Evolutionary conservation across 2,113 vertebrate genomes (phyloP), one percentile per base, ranked within the genome.

Genomic region (Pedetes capensis): DNA sequence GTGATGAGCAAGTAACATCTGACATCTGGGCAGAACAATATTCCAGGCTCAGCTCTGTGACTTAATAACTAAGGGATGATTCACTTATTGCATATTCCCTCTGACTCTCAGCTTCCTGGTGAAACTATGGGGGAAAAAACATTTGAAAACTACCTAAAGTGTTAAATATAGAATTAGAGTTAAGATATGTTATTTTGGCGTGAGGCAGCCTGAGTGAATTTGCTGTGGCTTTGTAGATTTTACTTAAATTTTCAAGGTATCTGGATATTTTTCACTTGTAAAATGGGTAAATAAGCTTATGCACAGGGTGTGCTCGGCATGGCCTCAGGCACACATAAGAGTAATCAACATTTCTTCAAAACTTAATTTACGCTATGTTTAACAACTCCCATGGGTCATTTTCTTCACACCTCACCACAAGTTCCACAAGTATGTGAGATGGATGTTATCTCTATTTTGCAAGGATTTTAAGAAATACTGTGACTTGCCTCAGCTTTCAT

Each of bases 211-310:
- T 90, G 55, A 78, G 25, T 3, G 16, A 25, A 72, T 86, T 87
- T 63, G 8, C 29, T 74, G 2, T 53, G 22, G 89, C 37, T 61
- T 78, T 69, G 5, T 47, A 89, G 47, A 87, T 75, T 92, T 88
- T 93, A 86, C 37, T 66, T 78, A 87, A 75, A 5, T 88, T 94
- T 76, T 57, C 47, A 76, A 92, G 78, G 22, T 93, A 75, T 51
- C 59, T 81, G 32, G 18, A n/a, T 3, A 44, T 74, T 53, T 82
- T 92, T 89, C 13, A 69, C 16, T 53, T 72, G 32, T 47, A 66
- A 94, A 95, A 93, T 42, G 5, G 22, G 17, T 57, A 89, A 88
- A 87, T 61, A 53, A 88, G 17, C 5, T 39, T 49, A 64, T 39
- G 27, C 6, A 87, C 25, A 71, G 3, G 59, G 5, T 85, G 0